A percentile compares a stretch with the other conserved stretches of the same genome.
These are phyloP conservation scores for Ormia ochracea DNA, from an alignment of 2,888 invertebrate genomes.

Conservation along the genomic window DNA sequence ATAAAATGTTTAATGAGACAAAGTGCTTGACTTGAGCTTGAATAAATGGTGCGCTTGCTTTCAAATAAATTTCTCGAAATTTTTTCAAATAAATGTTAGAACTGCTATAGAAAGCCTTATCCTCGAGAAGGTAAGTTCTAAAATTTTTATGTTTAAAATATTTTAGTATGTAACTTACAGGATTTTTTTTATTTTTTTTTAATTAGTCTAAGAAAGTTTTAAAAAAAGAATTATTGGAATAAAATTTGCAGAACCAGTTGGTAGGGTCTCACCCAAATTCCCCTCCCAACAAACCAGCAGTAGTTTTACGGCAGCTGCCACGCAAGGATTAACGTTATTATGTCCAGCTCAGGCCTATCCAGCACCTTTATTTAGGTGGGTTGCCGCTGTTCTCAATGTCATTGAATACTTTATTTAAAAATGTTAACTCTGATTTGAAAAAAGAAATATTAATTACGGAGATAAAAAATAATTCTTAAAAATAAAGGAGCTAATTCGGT, in stretches of 20 bases:
- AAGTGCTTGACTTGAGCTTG: conserved; percentile 74
- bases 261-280: conserved; percentile 85
- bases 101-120: conserved; percentile 45
- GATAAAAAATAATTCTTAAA: too few species aligned
- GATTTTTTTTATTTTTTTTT: not conserved
- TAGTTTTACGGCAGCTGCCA: conserved; percentile 80
- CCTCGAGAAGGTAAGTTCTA: conserved; percentile 70
- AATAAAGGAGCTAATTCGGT: too few species aligned
- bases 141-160: conserved; percentile 48
- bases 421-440: too few species aligned
- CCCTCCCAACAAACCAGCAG: conserved; percentile 80
- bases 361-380: conserved; percentile 81
- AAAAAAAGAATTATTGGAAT: not conserved
- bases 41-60: conserved; percentile 64
- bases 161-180: conserved; percentile 37
- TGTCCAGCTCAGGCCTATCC: conserved; percentile 85
- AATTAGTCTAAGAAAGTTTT: not conserved
- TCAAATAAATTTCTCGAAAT: conserved; percentile 3
- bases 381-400: too few species aligned
- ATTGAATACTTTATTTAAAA: too few species aligned
- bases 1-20: conserved; percentile 28
- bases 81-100: not conserved
- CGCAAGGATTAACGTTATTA: conserved; percentile 80
- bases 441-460: too few species aligned
- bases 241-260: conserved; percentile 81